These are phyloP conservation scores for Scylla paramamosain DNA, from an alignment of 1,140 invertebrate genomes.

Conservation along the genomic window DNA sequence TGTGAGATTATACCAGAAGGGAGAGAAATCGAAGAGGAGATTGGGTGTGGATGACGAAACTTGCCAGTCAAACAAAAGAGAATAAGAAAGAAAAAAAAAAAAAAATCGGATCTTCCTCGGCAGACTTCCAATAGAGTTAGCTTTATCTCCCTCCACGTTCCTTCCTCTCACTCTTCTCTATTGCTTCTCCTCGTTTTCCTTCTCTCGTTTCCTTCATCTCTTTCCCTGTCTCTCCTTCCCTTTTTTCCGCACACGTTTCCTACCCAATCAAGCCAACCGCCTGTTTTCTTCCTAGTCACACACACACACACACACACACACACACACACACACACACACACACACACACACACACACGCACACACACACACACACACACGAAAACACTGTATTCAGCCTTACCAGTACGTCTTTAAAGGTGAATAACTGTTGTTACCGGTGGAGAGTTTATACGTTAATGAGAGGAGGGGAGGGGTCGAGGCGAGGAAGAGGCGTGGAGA, in stretches of 20 bases:
- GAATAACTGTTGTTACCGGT: not conserved
- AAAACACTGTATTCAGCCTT: not conserved
- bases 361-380: too few species aligned
- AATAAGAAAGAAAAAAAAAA: not conserved
- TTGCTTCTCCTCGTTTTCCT: not conserved
- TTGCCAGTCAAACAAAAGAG: not conserved
- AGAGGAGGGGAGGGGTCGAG: not conserved
- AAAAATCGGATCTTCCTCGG: not conserved
- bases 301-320: slow-evolving; percentile 20
- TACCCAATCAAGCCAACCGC: slow-evolving; percentile 10
- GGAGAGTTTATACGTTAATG: not conserved
- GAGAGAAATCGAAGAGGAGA: not conserved
- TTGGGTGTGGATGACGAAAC: not conserved
- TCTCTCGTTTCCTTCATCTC: not conserved
- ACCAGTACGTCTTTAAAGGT: not conserved
- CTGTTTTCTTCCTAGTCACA: not conserved
- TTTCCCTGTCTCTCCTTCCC: too few species aligned
- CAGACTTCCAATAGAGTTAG: not conserved
- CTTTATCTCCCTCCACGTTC: not conserved
- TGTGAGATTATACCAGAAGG: not conserved
- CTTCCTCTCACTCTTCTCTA: not conserved
- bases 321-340: slow-evolving; percentile 18
- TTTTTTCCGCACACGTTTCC: not conserved
- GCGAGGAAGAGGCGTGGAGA: not conserved
- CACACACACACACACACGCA: not conserved